A percentile compares a stretch with the other conserved stretches of the same genome.
Conservation (phyloP, 2,113 vertebrate genomes). For the Harpagus bidentatus region DNA sequence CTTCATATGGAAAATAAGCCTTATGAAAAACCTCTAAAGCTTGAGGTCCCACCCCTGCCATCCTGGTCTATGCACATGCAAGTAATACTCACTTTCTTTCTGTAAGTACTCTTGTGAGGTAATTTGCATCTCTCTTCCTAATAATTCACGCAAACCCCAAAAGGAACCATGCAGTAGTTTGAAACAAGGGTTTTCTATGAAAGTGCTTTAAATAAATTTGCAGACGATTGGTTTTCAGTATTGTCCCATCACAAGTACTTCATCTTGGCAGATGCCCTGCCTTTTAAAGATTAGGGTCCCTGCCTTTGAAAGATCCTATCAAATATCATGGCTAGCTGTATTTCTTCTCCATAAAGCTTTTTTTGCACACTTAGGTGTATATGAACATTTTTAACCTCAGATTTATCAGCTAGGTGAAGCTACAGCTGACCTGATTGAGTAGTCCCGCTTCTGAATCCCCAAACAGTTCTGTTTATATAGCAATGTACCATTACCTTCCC, state of each 20-base stretch:
- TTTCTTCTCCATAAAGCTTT: background rate
- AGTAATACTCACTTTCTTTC: background rate
- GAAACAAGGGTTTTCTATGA: background rate
- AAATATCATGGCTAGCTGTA: background rate
- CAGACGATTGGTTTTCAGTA: background rate
- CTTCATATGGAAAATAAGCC: background rate
- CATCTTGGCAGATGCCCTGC: background rate
- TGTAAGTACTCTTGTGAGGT: background rate
- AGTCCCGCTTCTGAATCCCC: background rate
- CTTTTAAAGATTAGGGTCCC: background rate
- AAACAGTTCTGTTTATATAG: background rate
- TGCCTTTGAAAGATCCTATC: background rate
- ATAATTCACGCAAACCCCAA: background rate
- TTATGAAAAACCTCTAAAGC: background rate
- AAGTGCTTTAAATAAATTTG: background rate
- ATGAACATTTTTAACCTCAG: background rate
- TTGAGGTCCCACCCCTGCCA: background rate
- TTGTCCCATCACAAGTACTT: background rate
- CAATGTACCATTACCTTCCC: background rate
- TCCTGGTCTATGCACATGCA: background rate
- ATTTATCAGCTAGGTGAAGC: background rate
- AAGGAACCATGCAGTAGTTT: background rate
- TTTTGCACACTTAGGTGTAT: background rate
- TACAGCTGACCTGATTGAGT: background rate
- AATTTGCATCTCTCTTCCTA: background rate